Evolutionary conservation across 2,888 invertebrate genomes (phyloP).

Genomic region (Andrena camellia): DNA sequence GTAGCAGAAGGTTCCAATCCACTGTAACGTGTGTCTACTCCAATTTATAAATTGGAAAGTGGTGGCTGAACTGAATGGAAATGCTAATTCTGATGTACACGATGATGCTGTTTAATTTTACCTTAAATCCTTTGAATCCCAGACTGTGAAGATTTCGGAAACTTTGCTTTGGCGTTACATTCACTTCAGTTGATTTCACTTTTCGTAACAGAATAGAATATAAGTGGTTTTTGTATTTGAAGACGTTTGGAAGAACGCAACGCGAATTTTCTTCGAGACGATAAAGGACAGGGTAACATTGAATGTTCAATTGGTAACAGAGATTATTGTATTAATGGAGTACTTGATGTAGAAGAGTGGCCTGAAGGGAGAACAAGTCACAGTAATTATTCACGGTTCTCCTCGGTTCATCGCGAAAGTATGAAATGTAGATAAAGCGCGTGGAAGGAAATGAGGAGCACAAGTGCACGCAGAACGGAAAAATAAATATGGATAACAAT

Average conservation of each 20-base stretch:
- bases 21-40: too few species aligned
- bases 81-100: too few species aligned
- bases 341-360: conserved; percentile 21
- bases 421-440: conserved; percentile 8
- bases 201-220: background rate
- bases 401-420: background rate
- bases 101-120: too few species aligned
- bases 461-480: conserved; percentile 7
- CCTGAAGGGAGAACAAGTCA: conserved; percentile 21
- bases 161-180: too few species aligned
- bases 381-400: conserved; percentile 24
- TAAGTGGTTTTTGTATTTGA: background rate
- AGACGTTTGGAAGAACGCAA: background rate
- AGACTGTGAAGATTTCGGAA: too few species aligned
- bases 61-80: too few species aligned
- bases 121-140: too few species aligned
- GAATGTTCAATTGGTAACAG: conserved; percentile 28
- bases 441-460: background rate
- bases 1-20: background rate
- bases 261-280: background rate
- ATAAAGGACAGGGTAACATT: background rate
- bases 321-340: conserved; percentile 46
- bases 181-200: background rate
- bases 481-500: conserved; percentile 17
- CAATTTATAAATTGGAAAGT: too few species aligned